A percentile compares a stretch with the other conserved stretches of the same genome.
phyloP scores from a whole-genome alignment of 2,888 invertebrate genomes.

The Drosophila anomelani region DNA sequence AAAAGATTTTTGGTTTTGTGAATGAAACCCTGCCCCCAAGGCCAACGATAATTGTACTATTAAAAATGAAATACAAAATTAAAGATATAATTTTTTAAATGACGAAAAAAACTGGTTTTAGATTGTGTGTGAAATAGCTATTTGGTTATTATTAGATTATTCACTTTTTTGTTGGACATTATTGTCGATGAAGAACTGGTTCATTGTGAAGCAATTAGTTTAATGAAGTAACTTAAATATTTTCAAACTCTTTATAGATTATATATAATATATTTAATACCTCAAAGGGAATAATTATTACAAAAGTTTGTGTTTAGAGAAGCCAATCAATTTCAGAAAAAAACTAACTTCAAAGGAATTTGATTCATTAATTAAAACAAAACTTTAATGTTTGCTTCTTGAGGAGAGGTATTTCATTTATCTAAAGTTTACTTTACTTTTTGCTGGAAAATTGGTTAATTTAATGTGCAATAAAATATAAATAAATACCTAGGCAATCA shows the following conservation, averaged over 20 bases:
- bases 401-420: background rate
- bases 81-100: slow-evolving; percentile 5
- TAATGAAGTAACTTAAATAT: slow-evolving; percentile 9
- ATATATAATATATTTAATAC: no score
- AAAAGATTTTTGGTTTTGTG: slow-evolving; percentile 12
- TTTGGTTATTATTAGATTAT: slow-evolving; percentile 23
- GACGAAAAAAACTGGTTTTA: slow-evolving; percentile 17
- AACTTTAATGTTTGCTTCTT: background rate
- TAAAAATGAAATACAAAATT: slow-evolving; percentile 10
- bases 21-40: slow-evolving; percentile 35
- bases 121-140: background rate
- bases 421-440: background rate
- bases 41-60: slow-evolving; percentile 34
- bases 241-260: background rate
- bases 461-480: background rate
- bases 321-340: background rate
- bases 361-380: background rate
- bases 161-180: slow-evolving; percentile 2
- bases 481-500: background rate
- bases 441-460: background rate
- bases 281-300: background rate
- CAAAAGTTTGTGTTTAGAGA: background rate
- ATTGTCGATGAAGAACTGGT: slow-evolving; percentile 24
- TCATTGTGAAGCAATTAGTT: slow-evolving; percentile 15
- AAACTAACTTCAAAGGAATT: slow-evolving; percentile 1